Evolutionary conservation across 2,113 vertebrate genomes (phyloP).

Genomic region (Pollachius pollachius): DNA sequence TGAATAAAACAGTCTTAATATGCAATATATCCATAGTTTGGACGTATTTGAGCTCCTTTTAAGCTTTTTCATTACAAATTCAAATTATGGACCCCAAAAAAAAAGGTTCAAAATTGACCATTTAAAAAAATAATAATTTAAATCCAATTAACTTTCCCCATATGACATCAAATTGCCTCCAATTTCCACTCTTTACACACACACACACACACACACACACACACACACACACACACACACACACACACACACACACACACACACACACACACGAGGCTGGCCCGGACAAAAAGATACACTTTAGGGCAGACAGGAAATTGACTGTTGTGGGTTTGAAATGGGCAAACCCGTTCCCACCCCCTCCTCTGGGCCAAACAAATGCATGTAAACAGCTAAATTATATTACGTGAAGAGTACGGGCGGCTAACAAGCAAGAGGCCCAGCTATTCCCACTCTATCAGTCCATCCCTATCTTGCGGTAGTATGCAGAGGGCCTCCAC

Average conservation of each 20-base stretch:
- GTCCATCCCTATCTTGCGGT: conserved; percentile 35
- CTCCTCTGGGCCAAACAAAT: not conserved
- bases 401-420: conserved; percentile 41
- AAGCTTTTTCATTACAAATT: conserved; percentile 66
- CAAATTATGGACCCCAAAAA: conserved; percentile 62
- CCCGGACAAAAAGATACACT: conserved; percentile 56
- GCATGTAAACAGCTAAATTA: conserved; percentile 29
- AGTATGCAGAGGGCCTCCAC: conserved; percentile 54
- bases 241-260: conserved; percentile 1
- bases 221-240: too few relatives aligned
- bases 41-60: conserved; percentile 31
- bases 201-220: too few relatives aligned
- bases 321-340: conserved; percentile 43
- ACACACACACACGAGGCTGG: conserved; percentile 62
- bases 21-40: conserved; percentile 12
- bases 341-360: conserved; percentile 47
- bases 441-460: conserved; percentile 28
- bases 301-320: conserved; percentile 68
- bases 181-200: conserved; percentile 62
- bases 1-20: conserved; percentile 37
- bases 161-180: conserved; percentile 70
- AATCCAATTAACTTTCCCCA: conserved; percentile 73
- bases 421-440: conserved; percentile 34
- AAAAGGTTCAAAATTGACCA: conserved; percentile 64
- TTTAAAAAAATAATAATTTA: conserved; percentile 71